phyloP scores from a whole-genome alignment of 2,797 vertebrate species.

The Pelodytes ibericus region DNA sequence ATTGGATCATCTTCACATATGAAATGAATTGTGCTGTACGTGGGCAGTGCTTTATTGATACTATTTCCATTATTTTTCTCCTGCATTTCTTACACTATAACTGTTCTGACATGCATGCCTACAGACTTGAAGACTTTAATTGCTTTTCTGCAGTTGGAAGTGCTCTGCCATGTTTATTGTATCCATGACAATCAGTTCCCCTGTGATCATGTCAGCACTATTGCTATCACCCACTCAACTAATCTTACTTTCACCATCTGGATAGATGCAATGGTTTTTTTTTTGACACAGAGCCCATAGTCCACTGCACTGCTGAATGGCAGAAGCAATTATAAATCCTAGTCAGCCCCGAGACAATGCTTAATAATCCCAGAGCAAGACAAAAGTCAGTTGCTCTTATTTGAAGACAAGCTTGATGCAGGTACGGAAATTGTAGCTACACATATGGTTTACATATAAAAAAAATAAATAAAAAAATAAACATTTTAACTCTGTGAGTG shows the following conservation, averaged over 20 bases:
- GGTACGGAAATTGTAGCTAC: constrained; percentile 10
- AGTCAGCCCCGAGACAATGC: constrained; percentile 42
- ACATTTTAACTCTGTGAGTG: not conserved
- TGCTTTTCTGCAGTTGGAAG: not conserved
- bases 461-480: not conserved
- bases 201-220: constrained; percentile 43
- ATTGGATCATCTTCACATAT: too few relatives aligned
- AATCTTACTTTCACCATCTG: constrained; percentile 35
- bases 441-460: not conserved
- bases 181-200: constrained; percentile 41
- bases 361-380: constrained; percentile 29
- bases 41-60: not conserved
- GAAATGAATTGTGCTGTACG: too few relatives aligned
- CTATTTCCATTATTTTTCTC: not conserved
- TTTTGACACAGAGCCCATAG: constrained; percentile 44
- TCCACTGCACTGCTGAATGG: constrained; percentile 46
- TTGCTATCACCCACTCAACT: constrained; percentile 36
- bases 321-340: constrained; percentile 48
- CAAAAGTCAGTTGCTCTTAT: constrained; percentile 17
- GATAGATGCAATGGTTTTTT: constrained; percentile 33
- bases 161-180: constrained; percentile 2
- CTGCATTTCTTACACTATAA: not conserved
- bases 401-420: constrained; percentile 5
- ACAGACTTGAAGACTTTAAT: not conserved
- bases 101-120: not conserved